phyloP scores from a whole-genome alignment of 2,888 invertebrate species.

The Plemyria rubiginata region DNA sequence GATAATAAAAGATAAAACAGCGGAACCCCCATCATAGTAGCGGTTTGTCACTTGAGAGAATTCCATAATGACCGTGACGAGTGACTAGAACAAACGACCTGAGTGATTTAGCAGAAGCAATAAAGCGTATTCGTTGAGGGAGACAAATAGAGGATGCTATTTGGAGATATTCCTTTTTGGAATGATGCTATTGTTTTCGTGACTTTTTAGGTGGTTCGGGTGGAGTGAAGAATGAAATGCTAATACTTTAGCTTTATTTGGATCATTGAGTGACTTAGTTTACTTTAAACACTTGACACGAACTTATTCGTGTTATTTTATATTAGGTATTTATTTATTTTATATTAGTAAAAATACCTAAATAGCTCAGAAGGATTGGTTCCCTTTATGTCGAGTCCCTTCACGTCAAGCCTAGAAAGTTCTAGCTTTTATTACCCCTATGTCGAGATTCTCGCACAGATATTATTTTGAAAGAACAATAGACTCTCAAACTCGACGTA shows the following conservation, averaged over 20 bases:
- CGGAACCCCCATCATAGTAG: constrained; percentile 24
- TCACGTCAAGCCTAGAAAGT: too few species aligned
- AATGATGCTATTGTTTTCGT: constrained; percentile 12
- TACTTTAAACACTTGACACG: too few species aligned
- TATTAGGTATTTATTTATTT: too few species aligned
- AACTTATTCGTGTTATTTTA: too few species aligned
- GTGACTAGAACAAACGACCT: constrained; percentile 37
- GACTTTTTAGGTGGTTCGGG: not conserved
- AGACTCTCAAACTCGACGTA: too few species aligned
- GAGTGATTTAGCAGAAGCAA: constrained; percentile 52
- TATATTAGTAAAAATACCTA: too few species aligned
- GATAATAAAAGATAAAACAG: not conserved
- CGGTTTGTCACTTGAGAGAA: constrained; percentile 27
- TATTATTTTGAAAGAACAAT: too few species aligned
- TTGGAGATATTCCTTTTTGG: constrained; percentile 18
- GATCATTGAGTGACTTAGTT: not conserved
- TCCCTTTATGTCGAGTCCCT: too few species aligned
- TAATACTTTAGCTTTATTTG: not conserved
- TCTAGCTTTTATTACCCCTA: too few species aligned
- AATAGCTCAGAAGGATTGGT: too few species aligned
- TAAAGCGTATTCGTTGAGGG: constrained; percentile 34
- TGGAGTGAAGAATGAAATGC: not conserved
- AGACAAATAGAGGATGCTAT: constrained; percentile 31
- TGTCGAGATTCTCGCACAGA: too few species aligned
- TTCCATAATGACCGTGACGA: constrained; percentile 53